These are phyloP conservation scores for Phyllostomus discolor DNA, from an alignment of 2,113 vertebrate genomes.

Conservation along the genomic window DNA sequence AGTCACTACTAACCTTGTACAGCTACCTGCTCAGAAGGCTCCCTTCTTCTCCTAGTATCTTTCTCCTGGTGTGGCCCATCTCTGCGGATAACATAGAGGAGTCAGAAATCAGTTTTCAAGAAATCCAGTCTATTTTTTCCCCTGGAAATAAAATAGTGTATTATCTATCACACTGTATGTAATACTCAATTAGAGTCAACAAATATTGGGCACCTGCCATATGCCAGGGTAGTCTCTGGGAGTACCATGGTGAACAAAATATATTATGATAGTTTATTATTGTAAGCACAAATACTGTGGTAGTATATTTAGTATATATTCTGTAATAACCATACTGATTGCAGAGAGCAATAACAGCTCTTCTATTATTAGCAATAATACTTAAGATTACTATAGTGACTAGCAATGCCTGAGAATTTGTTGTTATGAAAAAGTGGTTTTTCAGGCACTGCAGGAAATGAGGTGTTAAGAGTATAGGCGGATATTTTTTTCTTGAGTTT, in stretches of 20 bases:
- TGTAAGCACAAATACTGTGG: not conserved
- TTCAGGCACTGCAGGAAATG: not conserved
- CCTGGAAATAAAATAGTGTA: not conserved
- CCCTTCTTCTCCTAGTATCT: not conserved
- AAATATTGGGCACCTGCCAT: not conserved
- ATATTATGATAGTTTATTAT: not conserved
- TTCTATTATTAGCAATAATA: not conserved
- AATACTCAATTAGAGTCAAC: not conserved
- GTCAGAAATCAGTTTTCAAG: conserved; percentile 15
- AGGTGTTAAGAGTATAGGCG: not conserved
- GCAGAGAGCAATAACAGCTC: not conserved
- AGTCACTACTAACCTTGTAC: too few species aligned
- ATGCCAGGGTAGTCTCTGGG: not conserved
- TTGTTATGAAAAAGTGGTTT: not conserved
- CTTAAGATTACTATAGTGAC: not conserved
- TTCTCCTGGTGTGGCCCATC: not conserved
- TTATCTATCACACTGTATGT: not conserved
- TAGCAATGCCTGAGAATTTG: not conserved
- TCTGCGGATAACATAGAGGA: not conserved
- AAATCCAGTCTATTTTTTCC: not conserved
- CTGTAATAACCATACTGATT: not conserved
- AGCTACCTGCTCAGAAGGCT: not conserved
- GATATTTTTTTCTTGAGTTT: conserved; percentile 39
- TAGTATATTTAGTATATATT: not conserved
- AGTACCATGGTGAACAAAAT: not conserved